phyloP scores from a whole-genome alignment of 2,888 invertebrate genomes.

The Acleris emargana region DNA sequence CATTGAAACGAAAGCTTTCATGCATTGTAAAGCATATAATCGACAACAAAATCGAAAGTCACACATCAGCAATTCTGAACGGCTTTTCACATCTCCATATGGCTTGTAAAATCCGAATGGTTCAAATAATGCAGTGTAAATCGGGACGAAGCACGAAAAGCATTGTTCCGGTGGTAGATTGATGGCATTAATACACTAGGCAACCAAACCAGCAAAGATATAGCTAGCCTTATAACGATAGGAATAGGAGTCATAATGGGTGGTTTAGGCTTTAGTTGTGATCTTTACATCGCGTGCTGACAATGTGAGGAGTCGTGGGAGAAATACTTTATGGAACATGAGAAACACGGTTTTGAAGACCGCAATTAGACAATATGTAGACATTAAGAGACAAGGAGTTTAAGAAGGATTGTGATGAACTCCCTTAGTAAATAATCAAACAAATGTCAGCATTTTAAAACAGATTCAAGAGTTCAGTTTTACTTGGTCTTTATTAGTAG shows the following conservation, averaged over 20 bases:
- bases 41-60: conserved; percentile 61
- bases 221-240: conserved; percentile 4
- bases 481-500: too few species aligned
- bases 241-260: conserved; percentile 18
- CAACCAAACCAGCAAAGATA: conserved; percentile 5
- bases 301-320: conserved; percentile 61
- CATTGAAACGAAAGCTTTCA: conserved; percentile 25
- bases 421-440: background rate
- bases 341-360: conserved; percentile 51
- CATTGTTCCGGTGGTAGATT: conserved; percentile 67
- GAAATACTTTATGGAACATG: conserved; percentile 73
- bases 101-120: conserved; percentile 56
- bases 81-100: conserved; percentile 49
- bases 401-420: background rate
- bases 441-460: too few species aligned
- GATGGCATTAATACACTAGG: conserved; percentile 49
- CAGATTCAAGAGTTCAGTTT: too few species aligned
- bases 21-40: conserved; percentile 20
- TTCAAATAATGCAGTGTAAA: conserved; percentile 46
- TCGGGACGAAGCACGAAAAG: conserved; percentile 49
- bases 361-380: conserved; percentile 11
- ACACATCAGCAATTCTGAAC: conserved; percentile 49
- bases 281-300: conserved; percentile 53
- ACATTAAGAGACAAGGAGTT: conserved; percentile 1
- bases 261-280: background rate